phyloP scores from a whole-genome alignment of 1,140 invertebrate genomes.

The Contarinia nasturtii region DNA sequence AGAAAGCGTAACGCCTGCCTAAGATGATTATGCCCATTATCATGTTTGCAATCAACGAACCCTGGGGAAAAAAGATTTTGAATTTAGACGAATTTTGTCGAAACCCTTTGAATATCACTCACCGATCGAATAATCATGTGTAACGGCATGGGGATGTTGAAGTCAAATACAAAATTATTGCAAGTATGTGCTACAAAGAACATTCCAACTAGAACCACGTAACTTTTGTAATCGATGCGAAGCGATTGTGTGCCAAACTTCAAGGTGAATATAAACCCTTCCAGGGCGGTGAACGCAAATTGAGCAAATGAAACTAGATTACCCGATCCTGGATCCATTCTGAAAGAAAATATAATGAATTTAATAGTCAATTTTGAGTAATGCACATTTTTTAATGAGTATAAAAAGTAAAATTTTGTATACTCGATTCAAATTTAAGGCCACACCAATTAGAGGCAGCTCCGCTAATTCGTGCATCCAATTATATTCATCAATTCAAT shows the following conservation, averaged over 20 bases:
- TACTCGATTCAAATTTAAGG: too few species aligned
- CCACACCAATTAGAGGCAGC: too few species aligned
- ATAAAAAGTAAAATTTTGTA: too few species aligned
- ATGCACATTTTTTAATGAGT: too few species aligned
- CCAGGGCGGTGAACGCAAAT: slow-evolving; percentile 74
- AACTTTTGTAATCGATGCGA: slow-evolving; percentile 56
- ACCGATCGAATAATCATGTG: slow-evolving; percentile 97
- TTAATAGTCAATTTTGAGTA: too few species aligned
- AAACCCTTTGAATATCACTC: slow-evolving; percentile 23
- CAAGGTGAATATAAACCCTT: slow-evolving; percentile 80
- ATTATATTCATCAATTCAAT: too few species aligned
- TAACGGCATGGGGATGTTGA: slow-evolving; percentile 93
- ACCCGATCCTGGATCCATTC: slow-evolving; percentile 75
- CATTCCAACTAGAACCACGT: slow-evolving; percentile 66
- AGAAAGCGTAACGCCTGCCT: slow-evolving; percentile 64
- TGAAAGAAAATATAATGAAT: slow-evolving; percentile 29
- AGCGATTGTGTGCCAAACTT: slow-evolving; percentile 65
- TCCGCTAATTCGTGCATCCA: too few species aligned
- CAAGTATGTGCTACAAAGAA: slow-evolving; percentile 85
- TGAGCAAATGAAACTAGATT: slow-evolving; percentile 87
- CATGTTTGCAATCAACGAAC: slow-evolving; percentile 92
- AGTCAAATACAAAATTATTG: slow-evolving; percentile 93
- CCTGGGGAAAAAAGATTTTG: slow-evolving; percentile 32
- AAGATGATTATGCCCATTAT: slow-evolving; percentile 83
- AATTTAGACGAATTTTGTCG: neutral